These are phyloP conservation scores for Erythrolamprus reginae DNA, from an alignment of 2,113 vertebrate species.

Conservation along the genomic window DNA sequence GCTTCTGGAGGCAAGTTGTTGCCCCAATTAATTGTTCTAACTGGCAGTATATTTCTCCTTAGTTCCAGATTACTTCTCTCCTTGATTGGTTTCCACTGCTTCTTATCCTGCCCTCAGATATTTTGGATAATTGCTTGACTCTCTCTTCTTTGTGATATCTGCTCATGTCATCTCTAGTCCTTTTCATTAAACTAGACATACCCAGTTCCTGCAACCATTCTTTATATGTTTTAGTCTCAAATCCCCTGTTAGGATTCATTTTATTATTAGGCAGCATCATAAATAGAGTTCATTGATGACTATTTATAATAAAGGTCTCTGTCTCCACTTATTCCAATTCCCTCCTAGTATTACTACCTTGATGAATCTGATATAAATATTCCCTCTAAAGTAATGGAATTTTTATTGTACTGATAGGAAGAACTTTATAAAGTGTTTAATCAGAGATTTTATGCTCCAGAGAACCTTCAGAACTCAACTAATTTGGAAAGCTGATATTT, in stretches of 20 bases:
- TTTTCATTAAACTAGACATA: too few relatives aligned
- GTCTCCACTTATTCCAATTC: slow-evolving; percentile 20
- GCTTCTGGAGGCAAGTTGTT: too few relatives aligned
- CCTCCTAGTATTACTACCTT: slow-evolving; percentile 23
- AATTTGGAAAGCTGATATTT: slow-evolving; percentile 69
- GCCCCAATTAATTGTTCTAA: too few relatives aligned
- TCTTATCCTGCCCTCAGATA: too few relatives aligned
- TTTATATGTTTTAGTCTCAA: too few relatives aligned
- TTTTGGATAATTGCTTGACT: too few relatives aligned
- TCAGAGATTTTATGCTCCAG: slow-evolving; percentile 59
- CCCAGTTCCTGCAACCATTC: too few relatives aligned
- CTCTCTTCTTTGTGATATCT: too few relatives aligned
- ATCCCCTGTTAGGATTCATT: slow-evolving; percentile 20
- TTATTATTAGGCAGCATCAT: slow-evolving; percentile 24
- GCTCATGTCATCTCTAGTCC: too few relatives aligned
- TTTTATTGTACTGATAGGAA: slow-evolving; percentile 52
- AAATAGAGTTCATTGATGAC: slow-evolving; percentile 43
- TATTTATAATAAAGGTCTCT: slow-evolving; percentile 28
- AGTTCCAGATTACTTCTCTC: too few relatives aligned
- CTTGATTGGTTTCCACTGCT: too few relatives aligned
- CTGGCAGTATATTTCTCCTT: too few relatives aligned
- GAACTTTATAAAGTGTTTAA: slow-evolving; percentile 65
- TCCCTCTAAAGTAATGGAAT: slow-evolving; percentile 60
- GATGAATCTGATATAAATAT: slow-evolving; percentile 53
- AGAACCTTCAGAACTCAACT: slow-evolving; percentile 60